Base-by-base conservation (phyloP, 2,113 vertebrate species). In the Phrynosoma blainvillii region DNA sequence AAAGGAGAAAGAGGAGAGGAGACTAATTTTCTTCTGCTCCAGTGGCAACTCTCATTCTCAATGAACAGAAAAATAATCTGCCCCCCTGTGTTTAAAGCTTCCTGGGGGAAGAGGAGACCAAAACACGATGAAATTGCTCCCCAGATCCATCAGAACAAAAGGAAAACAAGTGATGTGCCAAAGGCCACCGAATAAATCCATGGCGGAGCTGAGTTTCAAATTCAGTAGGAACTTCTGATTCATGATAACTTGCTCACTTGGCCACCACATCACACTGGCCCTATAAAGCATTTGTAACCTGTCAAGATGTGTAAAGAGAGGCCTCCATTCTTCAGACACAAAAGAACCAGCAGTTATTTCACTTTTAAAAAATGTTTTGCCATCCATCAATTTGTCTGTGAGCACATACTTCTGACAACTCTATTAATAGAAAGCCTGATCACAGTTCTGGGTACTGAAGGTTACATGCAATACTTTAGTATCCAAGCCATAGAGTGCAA, bases 341-440 rank as follows among this genome's bases (percentile, higher is more conserved):
- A 86, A 89, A 91, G 92, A 75, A 23, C 62, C 87, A 93, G 93
- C 62, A 76, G 88, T 93, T 76, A 90, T 92, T 91, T 94, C 90
- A 85, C 85, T 76, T 36, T 93, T 86, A 2, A 30, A 52, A 42
- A 85, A 86, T 89, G 86, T 86, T 88, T 91, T 92, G 93, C 94
- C 88, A 92, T 90, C 78, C 94, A 87, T 93, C 90, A 94, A 14
- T 88, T 93, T 91, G 90, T 88, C 89, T 88, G 90, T 21, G 85
- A 92, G 82, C 66, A 92, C 80, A 85, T 52, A 0, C 93, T 93
- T 95, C 91, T 94, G 93, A 94, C 95, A 94, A 88, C 30, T 91
- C 94, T 96, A 95, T 96, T 95, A 94, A 95, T 96, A 96, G 94
- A 92, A 88, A 86, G 81, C 91, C 85, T 87, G 90, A 92, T 90